Percentiles rank a stretch among this genome's conserved stretches.
These are phyloP conservation scores for Brachionichthys hirsutus DNA, from an alignment of 2,113 vertebrate species.

Conservation along the genomic window DNA sequence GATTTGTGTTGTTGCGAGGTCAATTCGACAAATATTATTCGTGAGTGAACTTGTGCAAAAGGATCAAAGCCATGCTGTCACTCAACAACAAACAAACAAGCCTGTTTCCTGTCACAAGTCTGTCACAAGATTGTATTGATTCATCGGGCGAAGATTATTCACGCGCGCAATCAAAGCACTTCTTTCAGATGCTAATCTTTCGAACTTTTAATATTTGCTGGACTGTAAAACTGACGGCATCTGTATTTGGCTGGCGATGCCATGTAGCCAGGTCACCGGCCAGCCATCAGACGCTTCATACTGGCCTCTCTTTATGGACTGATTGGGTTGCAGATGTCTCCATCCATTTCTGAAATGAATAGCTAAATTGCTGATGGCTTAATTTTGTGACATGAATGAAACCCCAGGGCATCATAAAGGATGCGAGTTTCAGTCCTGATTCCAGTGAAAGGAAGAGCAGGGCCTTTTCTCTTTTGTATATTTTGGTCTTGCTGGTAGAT, in stretches of 20 bases:
- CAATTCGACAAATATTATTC: background rate
- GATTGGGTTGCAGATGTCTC: constrained; percentile 45
- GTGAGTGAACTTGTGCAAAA: rapidly evolving
- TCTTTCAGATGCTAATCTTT: no score
- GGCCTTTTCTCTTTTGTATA: background rate
- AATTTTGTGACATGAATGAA: constrained; percentile 25
- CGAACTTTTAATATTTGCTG: no score
- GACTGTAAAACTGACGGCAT: constrained; percentile 25
- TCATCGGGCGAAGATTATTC: no score
- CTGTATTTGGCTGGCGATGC: constrained; percentile 33
- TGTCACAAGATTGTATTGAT: no score
- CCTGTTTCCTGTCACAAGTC: no score
- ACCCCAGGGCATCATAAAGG: constrained; percentile 19
- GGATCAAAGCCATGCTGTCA: no score
- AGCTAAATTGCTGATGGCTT: constrained; percentile 47
- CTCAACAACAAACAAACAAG: no score
- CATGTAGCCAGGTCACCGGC: constrained; percentile 15
- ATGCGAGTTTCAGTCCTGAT: constrained; percentile 28
- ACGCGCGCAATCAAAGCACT: no score
- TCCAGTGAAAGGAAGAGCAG: constrained; percentile 9
- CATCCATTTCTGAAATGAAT: constrained; percentile 54
- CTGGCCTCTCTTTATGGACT: constrained; percentile 16
- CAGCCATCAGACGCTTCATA: constrained; percentile 1
- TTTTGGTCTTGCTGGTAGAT: constrained; percentile 17
- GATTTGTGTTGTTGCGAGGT: background rate